Base-by-base conservation (phyloP, 2,113 vertebrate genomes). In the Odontophorus gujanensis region DNA sequence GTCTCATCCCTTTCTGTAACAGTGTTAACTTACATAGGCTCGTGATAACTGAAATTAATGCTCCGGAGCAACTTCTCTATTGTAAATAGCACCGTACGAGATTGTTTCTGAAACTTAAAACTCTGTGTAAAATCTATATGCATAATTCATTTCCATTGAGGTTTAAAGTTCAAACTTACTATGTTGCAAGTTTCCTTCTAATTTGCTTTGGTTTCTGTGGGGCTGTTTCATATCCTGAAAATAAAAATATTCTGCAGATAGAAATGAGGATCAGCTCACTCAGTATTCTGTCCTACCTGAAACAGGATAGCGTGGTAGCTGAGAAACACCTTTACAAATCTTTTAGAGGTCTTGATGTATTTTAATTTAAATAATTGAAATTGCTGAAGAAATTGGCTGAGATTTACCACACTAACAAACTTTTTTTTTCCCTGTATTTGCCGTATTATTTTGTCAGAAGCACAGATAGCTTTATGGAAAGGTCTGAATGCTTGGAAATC, bases 71-170 rank as follows among this genome's bases (percentile, higher is more conserved):
- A 19, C 0, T 0, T 47, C 36, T 86, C 2, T 63, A 26, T 87
- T 45, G 42, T 57, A 88, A 77, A 51, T 25, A 61, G 8, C 13
- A 28, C 17, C 32, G 79, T 32, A 75, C 6, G 47, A 78, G 19
- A 76, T 72, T 68, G 78, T 85, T 96, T 91, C 58, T 79, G 55
- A 95, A 87, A 11, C 25, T 79, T 85, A 48, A 65, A 79, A 79
- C 9, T 79, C n/a, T 72, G 25, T n/a, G n/a, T 92, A 40, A 11
- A 79, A 79, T 76, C 34, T 30, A 48, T 65, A 89, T 73, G 22
- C 53, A 91, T 87, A 81, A 92, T 91, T 91, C 38, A 92, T 96
- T 89, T 87, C 84, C 71, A 40, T 5, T 36, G 81, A 48, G 51
- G 24, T 85, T 90, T 92, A 72, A 92, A 85, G 81, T 93, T 89